A percentile compares a stretch with the other conserved stretches of the same genome.
Evolutionary conservation across 1,140 invertebrate species (phyloP).

Genomic region (Heliconius hermathena): DNA sequence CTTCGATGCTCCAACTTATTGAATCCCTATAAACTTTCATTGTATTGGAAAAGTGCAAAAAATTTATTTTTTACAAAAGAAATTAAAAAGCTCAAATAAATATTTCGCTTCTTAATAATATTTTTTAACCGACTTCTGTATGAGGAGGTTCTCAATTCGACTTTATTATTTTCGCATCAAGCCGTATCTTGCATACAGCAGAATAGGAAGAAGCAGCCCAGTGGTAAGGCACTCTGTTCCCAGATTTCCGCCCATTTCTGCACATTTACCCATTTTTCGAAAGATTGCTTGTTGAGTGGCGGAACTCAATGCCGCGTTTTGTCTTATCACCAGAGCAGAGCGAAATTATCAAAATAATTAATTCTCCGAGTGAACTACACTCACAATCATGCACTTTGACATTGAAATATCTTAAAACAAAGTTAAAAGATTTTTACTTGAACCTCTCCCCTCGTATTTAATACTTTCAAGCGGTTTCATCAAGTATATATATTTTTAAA

Average conservation of each 20-base stretch:
- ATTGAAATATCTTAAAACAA: too few species aligned
- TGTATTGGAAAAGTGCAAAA: constrained; percentile 2
- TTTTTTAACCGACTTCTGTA: not conserved
- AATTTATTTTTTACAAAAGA: not conserved
- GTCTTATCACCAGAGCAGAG: too few species aligned
- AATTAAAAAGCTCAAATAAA: not conserved
- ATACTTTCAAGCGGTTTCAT: too few species aligned
- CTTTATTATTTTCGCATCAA: too few species aligned
- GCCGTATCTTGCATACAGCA: not conserved
- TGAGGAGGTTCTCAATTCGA: too few species aligned
- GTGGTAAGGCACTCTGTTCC: not conserved
- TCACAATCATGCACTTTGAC: too few species aligned
- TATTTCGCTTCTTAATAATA: not conserved
- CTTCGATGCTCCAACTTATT: not conserved
- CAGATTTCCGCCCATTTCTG: not conserved
- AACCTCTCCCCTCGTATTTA: too few species aligned
- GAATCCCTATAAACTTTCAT: not conserved
- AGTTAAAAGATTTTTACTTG: too few species aligned
- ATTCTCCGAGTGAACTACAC: too few species aligned
- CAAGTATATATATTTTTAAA: too few species aligned
- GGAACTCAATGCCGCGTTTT: not conserved
- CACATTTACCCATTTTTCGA: not conserved
- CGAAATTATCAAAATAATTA: too few species aligned
- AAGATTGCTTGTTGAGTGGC: not conserved
- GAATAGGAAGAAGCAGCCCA: not conserved